A percentile compares a stretch with the other conserved stretches of the same genome.
phyloP scores from a whole-genome alignment of 2,797 vertebrate genomes.

The Echeneis naucrates region DNA sequence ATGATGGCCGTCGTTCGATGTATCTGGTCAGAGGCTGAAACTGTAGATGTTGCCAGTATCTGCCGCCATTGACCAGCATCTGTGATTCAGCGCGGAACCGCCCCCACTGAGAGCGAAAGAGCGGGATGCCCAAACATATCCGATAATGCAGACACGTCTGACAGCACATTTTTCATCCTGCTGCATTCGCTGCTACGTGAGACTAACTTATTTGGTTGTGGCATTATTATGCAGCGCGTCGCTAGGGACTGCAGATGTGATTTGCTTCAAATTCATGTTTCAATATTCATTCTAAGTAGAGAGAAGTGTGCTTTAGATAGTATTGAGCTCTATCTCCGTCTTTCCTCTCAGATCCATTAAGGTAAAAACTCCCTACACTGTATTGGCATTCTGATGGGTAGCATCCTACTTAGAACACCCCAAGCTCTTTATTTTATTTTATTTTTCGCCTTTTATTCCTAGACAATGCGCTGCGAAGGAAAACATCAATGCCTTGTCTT shows the following conservation, averaged over 20 bases:
- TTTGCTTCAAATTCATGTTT: no score
- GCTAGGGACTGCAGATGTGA: slow-evolving; percentile 33
- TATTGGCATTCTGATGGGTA: slow-evolving; percentile 51
- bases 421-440: slow-evolving; percentile 9
- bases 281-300: slow-evolving; percentile 48
- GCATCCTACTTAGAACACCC: slow-evolving; percentile 44
- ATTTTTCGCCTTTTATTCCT: slow-evolving; percentile 37
- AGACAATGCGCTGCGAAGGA: slow-evolving; percentile 56
- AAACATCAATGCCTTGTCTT: slow-evolving; percentile 72
- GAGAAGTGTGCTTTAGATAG: slow-evolving; percentile 12
- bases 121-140: slow-evolving; percentile 10
- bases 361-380: slow-evolving; percentile 33
- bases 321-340: slow-evolving; percentile 40
- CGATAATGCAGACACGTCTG: slow-evolving; percentile 26
- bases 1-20: slow-evolving; percentile 36
- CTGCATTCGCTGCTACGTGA: slow-evolving; percentile 17
- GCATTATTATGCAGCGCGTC: slow-evolving; percentile 50
- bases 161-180: slow-evolving; percentile 54
- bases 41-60: slow-evolving; percentile 32
- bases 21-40: slow-evolving; percentile 30
- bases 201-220: slow-evolving; percentile 30
- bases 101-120: background rate
- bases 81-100: background rate
- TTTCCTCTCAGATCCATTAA: slow-evolving; percentile 52
- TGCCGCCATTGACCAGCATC: slow-evolving; percentile 5